Base-by-base conservation (phyloP, 2,888 invertebrate genomes). In the Platerodrilus igneus region DNA sequence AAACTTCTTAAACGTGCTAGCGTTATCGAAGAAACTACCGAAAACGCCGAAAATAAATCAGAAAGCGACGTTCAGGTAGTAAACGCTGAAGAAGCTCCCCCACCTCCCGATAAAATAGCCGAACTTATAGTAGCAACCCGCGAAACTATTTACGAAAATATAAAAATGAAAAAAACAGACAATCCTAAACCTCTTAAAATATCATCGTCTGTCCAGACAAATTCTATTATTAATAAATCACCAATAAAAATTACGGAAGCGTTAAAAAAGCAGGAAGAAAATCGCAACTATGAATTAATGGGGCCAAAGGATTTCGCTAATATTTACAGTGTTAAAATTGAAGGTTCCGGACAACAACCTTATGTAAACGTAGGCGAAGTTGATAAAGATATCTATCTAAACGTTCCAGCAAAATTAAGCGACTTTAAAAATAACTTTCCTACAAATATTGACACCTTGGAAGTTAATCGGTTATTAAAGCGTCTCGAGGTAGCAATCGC, bases 401-500 rank as follows among this genome's bases (percentile, higher is more conserved):
- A 67, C 49, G 58, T 67, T 50, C 65, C 67, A n/a, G 62, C 63
- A 38, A 58, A 54, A 22, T 53, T 64, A 6, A 52, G 39, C 19
- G 60, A 62, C 16, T 41, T 62, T 11, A 63, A 59, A 46, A 57
- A 56, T 40, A 58, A 51, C 33, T 37, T 57, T 26, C 47, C 46
- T 14, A 55, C 39, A 22, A 71, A 70, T 47, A 73, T 74, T 53
- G 76, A 77, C 56, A 78, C 78, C 2, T 60, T 78, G 47, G 77
- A 78, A 39, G 74, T 80, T 32, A 79, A 77, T 28, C 69, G 75
- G 56, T 65, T 86, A 48, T 71, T 88, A 51, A 76, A 77, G 60
- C 76, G 83, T 63, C 69, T 90, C 35, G 88, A 89, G 66, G 75
- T 76, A 37, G 83, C 88, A 2, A 89, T 90, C 54, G 79, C 83